These are phyloP conservation scores for Masnerella sp. DNA, from an alignment of 2,888 invertebrate genomes.

Conservation along the genomic window DNA sequence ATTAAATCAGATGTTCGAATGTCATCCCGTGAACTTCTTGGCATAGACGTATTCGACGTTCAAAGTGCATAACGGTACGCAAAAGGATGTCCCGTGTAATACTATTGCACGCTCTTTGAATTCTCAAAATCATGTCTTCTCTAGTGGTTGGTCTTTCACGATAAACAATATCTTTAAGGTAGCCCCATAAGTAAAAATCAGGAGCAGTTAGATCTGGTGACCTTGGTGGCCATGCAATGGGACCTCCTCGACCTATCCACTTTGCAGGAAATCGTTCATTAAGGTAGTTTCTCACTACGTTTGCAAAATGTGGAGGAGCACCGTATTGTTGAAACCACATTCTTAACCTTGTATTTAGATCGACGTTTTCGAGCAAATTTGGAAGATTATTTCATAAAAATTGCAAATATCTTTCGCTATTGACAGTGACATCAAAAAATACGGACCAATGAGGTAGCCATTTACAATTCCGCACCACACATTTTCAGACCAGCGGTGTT, in stretches of 20 bases:
- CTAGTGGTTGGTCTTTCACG: constrained; percentile 7
- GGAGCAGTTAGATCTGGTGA: too few species aligned
- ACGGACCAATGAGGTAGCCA: constrained; percentile 22
- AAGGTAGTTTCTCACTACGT: constrained; percentile 22
- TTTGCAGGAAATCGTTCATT: constrained; percentile 28
- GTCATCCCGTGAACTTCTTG: neutral
- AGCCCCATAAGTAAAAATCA: constrained; percentile 12
- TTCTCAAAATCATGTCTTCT: constrained; percentile 8
- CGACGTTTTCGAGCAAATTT: constrained; percentile 6
- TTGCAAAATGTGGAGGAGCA: constrained; percentile 27
- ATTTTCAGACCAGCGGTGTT: constrained; percentile 58
- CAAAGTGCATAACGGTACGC: neutral
- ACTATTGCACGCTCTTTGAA: constrained; percentile 6
- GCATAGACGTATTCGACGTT: constrained; percentile 1
- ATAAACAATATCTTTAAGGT: neutral
- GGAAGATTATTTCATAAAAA: constrained; percentile 16
- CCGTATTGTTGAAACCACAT: constrained; percentile 36
- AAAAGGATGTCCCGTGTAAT: neutral
- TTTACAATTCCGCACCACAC: constrained; percentile 23
- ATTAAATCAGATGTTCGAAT: neutral
- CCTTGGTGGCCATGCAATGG: too few species aligned
- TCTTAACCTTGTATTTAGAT: constrained; percentile 4
- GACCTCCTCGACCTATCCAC: constrained; percentile 56
- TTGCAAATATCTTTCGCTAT: constrained; percentile 7
- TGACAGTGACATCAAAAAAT: constrained; percentile 12